phyloP scores from a whole-genome alignment of 2,113 vertebrate genomes.

The Clupea harengus region DNA sequence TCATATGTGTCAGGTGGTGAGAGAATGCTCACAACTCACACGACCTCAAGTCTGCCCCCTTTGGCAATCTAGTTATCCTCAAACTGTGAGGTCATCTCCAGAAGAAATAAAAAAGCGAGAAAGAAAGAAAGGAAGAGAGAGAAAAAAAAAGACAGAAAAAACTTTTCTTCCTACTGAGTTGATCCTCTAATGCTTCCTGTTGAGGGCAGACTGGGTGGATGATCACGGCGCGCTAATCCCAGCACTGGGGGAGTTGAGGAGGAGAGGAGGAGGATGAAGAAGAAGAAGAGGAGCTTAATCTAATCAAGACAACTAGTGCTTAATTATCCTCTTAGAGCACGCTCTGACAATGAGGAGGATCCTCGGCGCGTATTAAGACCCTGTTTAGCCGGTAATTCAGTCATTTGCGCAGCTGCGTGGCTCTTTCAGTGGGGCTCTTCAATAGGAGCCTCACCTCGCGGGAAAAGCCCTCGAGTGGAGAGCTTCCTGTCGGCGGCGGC shows the following conservation, averaged over 20 bases:
- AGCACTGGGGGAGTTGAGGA: conserved; percentile 39
- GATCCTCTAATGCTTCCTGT: conserved; percentile 66
- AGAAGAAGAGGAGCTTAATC: conserved; percentile 61
- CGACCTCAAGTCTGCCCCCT: conserved; percentile 54
- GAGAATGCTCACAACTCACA: conserved; percentile 58
- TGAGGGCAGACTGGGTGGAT: conserved; percentile 55
- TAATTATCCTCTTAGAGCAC: conserved; percentile 70
- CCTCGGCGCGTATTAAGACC: conserved; percentile 63
- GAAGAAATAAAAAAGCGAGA: conserved; percentile 65
- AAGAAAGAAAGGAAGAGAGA: not conserved
- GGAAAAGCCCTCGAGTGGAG: conserved; percentile 29
- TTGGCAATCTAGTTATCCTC: conserved; percentile 55
- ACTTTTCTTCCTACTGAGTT: conserved; percentile 54
- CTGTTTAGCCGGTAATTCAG: conserved; percentile 67
- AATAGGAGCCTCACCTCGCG: conserved; percentile 36
- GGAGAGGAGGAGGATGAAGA: not conserved
- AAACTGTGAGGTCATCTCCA: conserved; percentile 53
- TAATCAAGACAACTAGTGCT: conserved; percentile 69
- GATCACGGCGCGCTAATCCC: conserved; percentile 59
- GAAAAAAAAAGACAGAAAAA: not conserved
- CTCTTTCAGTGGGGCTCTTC: conserved; percentile 5
- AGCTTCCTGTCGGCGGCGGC: conserved; percentile 25
- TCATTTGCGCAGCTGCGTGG: conserved; percentile 58
- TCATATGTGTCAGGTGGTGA: conserved; percentile 64
- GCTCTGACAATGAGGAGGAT: conserved; percentile 65